Conservation (phyloP, 1,140 invertebrate species). For the Venturia canescens region DNA sequence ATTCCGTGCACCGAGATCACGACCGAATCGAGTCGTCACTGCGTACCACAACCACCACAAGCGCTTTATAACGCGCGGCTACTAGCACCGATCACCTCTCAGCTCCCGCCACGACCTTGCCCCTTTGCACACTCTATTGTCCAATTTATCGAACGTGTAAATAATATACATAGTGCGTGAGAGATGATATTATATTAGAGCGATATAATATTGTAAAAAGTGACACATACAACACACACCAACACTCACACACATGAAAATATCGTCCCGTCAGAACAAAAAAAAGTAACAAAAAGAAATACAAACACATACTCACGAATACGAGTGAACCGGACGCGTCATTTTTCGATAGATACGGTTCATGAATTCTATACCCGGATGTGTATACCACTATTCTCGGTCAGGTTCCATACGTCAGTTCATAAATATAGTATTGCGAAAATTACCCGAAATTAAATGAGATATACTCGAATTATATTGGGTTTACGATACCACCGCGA, state of each 20-base stretch:
- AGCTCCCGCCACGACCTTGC: slow-evolving; percentile 22
- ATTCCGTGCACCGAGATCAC: slow-evolving; percentile 63
- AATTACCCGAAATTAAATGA: slow-evolving; percentile 40
- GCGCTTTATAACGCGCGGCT: slow-evolving; percentile 30
- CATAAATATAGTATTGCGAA: slow-evolving; percentile 31
- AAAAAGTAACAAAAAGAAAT: slow-evolving; percentile 46
- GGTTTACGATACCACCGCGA: slow-evolving; percentile 21
- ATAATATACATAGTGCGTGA: slow-evolving; percentile 74
- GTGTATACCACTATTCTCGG: slow-evolving; percentile 53
- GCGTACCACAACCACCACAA: slow-evolving; percentile 21
- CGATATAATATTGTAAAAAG: slow-evolving; percentile 64
- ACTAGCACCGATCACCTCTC: slow-evolving; percentile 37
- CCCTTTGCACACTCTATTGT: slow-evolving; percentile 43
- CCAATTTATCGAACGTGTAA: slow-evolving; percentile 67
- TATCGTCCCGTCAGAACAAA: slow-evolving; percentile 38
- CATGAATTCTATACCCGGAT: slow-evolving; percentile 48
- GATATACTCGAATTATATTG: slow-evolving; percentile 40
- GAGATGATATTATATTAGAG: slow-evolving; percentile 60
- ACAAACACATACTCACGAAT: slow-evolving; percentile 18
- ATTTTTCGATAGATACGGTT: slow-evolving; percentile 48
- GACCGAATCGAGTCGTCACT: slow-evolving; percentile 34
- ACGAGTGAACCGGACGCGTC: slow-evolving; percentile 38
- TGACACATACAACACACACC: slow-evolving; percentile 54
- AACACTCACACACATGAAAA: slow-evolving; percentile 48
- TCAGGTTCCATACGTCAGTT: slow-evolving; percentile 62